Conservation (phyloP, 2,113 vertebrate genomes). For the Apaloderma vittatum region DNA sequence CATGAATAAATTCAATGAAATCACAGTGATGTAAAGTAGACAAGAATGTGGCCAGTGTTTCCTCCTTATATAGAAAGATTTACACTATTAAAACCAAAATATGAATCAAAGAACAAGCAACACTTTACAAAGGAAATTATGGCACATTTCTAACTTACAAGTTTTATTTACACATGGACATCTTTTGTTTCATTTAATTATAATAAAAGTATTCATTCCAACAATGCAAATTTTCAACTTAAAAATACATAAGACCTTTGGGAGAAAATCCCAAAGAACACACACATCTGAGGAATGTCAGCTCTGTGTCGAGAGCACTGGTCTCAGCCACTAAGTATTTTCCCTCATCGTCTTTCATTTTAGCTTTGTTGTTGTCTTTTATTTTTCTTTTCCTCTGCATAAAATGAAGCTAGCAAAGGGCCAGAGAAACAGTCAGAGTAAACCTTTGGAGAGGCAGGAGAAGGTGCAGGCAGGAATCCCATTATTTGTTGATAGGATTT, state of each 20-base stretch:
- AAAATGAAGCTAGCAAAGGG: slow-evolving; percentile 38
- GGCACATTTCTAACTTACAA: slow-evolving; percentile 47
- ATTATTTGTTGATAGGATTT: slow-evolving; percentile 72
- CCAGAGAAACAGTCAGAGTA: slow-evolving; percentile 45
- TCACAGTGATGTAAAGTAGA: neutral
- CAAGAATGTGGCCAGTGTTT: neutral
- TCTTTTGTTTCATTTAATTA: slow-evolving; percentile 69
- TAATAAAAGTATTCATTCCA: slow-evolving; percentile 66
- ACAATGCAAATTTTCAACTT: slow-evolving; percentile 53
- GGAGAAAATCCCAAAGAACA: slow-evolving; percentile 73
- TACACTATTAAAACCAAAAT: slow-evolving; percentile 28
- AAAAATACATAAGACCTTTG: slow-evolving; percentile 66
- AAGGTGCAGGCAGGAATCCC: slow-evolving; percentile 42
- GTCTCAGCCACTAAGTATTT: slow-evolving; percentile 50
- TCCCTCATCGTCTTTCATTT: slow-evolving; percentile 41
- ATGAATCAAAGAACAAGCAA: neutral
- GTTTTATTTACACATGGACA: slow-evolving; percentile 67
- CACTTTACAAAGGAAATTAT: slow-evolving; percentile 50
- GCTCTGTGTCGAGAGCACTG: slow-evolving; percentile 58
- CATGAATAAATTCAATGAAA: slow-evolving; percentile 2
- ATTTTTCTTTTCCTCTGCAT: slow-evolving; percentile 28
- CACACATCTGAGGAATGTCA: slow-evolving; percentile 67
- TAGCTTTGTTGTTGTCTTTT: slow-evolving; percentile 37
- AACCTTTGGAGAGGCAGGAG: neutral
- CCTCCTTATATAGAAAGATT: neutral